Conservation (phyloP, 2,113 vertebrate species). For the Callocephalon fimbriatum region DNA sequence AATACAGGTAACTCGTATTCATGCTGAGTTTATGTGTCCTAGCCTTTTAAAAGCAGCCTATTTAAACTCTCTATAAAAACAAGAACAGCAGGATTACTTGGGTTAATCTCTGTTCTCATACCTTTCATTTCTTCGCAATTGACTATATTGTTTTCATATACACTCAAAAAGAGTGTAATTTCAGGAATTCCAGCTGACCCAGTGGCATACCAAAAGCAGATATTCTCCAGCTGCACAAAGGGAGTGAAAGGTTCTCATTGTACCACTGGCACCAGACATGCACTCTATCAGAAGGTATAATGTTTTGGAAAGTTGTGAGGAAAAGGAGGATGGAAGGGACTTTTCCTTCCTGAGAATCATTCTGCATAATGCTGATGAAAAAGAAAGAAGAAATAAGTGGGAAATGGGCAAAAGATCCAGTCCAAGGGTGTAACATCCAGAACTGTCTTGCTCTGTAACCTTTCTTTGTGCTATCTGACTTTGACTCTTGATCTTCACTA, state of each 20-base stretch:
- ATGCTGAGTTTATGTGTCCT: neutral
- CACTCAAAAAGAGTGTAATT: neutral
- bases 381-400: neutral
- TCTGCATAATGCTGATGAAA: neutral
- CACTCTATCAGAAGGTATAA: neutral
- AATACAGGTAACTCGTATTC: neutral
- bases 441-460: neutral
- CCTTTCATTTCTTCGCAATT: neutral
- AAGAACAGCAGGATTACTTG: neutral
- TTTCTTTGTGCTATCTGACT: neutral
- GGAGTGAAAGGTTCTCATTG: neutral
- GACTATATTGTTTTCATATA: neutral
- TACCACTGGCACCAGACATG: neutral
- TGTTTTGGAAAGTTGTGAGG: neutral
- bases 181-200: neutral
- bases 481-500: neutral
- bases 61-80: neutral
- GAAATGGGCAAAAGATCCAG: neutral
- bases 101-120: neutral
- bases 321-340: neutral
- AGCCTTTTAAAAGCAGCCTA: neutral
- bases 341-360: neutral
- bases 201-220: neutral
- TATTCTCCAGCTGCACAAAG: neutral
- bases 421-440: neutral